phyloP scores from a whole-genome alignment of 1,140 invertebrate species.

The Orius laevigatus region DNA sequence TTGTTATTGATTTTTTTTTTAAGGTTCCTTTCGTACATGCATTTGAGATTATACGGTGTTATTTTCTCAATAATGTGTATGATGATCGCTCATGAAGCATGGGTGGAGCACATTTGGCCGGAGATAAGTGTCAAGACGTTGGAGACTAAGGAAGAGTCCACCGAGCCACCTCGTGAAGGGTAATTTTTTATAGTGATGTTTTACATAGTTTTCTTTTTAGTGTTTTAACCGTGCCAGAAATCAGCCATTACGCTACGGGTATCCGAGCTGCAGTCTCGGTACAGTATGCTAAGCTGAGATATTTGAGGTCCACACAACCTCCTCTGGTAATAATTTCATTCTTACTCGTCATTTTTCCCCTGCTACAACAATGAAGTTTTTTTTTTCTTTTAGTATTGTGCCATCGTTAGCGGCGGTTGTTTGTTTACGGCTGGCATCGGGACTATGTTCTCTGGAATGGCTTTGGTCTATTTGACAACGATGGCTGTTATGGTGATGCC shows the following conservation, averaged over 20 bases:
- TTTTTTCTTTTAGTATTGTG: slow-evolving; percentile 9
- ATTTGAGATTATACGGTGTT: slow-evolving; percentile 9
- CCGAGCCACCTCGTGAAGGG: too few species aligned
- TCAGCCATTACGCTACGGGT: slow-evolving; percentile 11
- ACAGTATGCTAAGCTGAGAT: slow-evolving; percentile 10
- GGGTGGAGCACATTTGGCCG: slow-evolving; percentile 15
- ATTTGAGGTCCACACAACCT: slow-evolving; percentile 3
- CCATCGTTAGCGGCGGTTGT: neutral
- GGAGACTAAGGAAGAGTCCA: too few species aligned
- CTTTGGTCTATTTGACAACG: slow-evolving; percentile 4
- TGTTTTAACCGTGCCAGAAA: slow-evolving; percentile 8
- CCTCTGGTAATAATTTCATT: slow-evolving; percentile 2
- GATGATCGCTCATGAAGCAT: slow-evolving; percentile 11
- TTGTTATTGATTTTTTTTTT: neutral
- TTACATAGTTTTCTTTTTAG: too few species aligned
- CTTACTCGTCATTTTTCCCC: too few species aligned
- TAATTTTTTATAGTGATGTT: too few species aligned
- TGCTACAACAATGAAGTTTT: neutral
- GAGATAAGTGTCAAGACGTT: slow-evolving; percentile 4
- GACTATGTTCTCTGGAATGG: slow-evolving; percentile 3
- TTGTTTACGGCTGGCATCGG: slow-evolving; percentile 8
- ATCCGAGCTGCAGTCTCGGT: slow-evolving; percentile 6
- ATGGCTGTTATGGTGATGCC: slow-evolving; percentile 5
- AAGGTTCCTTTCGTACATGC: slow-evolving; percentile 10
- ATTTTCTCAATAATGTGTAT: slow-evolving; percentile 6